These are phyloP conservation scores for Forbesichthys agassizii DNA, from an alignment of 2,113 vertebrate species.

Conservation along the genomic window DNA sequence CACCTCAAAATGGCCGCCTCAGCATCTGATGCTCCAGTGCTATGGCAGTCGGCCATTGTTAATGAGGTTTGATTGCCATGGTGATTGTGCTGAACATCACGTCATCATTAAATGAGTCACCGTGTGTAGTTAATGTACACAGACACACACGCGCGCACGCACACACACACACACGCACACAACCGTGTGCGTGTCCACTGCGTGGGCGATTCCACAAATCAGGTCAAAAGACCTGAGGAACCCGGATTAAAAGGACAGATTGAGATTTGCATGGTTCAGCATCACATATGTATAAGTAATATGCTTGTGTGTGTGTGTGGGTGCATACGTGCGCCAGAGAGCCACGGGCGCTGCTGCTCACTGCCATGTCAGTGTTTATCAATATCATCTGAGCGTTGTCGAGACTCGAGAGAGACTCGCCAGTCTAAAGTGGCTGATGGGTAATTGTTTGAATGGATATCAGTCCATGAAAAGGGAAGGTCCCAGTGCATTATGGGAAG, in stretches of 20 bases:
- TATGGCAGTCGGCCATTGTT: constrained; percentile 20
- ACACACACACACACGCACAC: neutral
- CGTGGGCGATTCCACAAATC: too few species aligned
- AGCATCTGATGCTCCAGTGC: constrained; percentile 19
- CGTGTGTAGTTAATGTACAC: neutral
- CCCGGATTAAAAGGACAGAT: constrained; percentile 44
- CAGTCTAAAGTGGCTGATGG: constrained; percentile 61
- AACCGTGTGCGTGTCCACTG: neutral
- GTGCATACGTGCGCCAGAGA: neutral
- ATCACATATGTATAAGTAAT: neutral
- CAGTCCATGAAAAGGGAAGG: constrained; percentile 65
- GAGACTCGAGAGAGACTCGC: constrained; percentile 45
- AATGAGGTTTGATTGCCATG: constrained; percentile 34
- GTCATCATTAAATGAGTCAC: constrained; percentile 7
- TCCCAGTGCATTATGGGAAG: constrained; percentile 65
- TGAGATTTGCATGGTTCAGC: constrained; percentile 40
- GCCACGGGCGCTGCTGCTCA: constrained; percentile 11
- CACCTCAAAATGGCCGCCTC: constrained; percentile 42
- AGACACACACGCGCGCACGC: neutral
- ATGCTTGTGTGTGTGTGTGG: neutral
- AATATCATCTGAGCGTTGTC: constrained; percentile 45
- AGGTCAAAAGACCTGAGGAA: constrained; percentile 41
- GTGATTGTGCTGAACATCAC: constrained; percentile 16
- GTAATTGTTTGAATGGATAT: constrained; percentile 73
- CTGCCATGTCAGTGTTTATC: constrained; percentile 53